phyloP scores from a whole-genome alignment of 2,888 invertebrate genomes.

The Dascillus cervinus region DNA sequence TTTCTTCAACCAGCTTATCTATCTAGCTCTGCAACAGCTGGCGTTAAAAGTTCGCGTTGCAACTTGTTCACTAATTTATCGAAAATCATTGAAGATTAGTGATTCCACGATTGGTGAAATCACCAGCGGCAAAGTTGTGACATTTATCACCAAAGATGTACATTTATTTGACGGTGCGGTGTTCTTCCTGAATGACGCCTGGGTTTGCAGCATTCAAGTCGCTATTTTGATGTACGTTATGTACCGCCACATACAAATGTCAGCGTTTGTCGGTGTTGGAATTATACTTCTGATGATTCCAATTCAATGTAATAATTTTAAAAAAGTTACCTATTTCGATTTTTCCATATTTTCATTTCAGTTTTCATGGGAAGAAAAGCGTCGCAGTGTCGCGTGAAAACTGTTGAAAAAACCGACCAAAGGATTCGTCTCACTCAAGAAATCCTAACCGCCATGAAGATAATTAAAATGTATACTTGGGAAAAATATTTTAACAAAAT shows the following conservation, averaged over 20 bases:
- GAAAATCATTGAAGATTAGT: constrained; percentile 63
- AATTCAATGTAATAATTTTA: constrained; percentile 27
- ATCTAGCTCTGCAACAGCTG: constrained; percentile 60
- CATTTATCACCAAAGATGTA: constrained; percentile 70
- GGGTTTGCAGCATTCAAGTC: constrained; percentile 71
- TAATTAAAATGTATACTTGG: constrained; percentile 57
- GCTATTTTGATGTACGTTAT: constrained; percentile 61
- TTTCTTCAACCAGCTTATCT: constrained; percentile 63
- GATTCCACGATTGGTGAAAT: constrained; percentile 77
- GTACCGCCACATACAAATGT: constrained; percentile 46
- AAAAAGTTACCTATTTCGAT: not conserved
- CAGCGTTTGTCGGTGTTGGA: constrained; percentile 45
- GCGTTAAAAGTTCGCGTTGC: constrained; percentile 65
- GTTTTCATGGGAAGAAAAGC: constrained; percentile 47
- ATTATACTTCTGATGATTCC: constrained; percentile 40
- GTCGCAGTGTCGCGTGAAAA: constrained; percentile 12
- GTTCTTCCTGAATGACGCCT: constrained; percentile 70
- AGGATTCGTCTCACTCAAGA: constrained; percentile 85
- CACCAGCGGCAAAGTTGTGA: constrained; percentile 51
- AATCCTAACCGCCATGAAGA: constrained; percentile 81
- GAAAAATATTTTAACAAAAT: constrained; percentile 18
- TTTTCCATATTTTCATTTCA: constrained; percentile 23
- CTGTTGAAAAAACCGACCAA: constrained; percentile 61
- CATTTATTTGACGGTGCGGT: constrained; percentile 74
- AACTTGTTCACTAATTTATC: constrained; percentile 63